Evolutionary conservation across 2,888 invertebrate genomes (phyloP).

Genomic region (Lampropteryx suffumata): DNA sequence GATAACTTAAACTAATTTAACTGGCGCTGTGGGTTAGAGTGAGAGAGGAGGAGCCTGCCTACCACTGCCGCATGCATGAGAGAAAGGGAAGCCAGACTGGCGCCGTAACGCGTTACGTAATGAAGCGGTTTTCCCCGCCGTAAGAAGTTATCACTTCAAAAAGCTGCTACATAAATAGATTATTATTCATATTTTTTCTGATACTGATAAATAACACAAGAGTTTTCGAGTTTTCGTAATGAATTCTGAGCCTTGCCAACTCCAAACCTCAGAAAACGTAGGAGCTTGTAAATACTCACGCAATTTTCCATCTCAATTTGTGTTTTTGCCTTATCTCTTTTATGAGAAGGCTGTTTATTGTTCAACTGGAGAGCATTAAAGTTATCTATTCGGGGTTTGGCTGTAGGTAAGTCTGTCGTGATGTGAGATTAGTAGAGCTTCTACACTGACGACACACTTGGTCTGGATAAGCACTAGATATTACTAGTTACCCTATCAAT

Average conservation of each 20-base stretch:
- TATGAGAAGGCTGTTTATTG: conserved; percentile 9
- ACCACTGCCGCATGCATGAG: too few relatives aligned
- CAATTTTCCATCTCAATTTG: conserved; percentile 9
- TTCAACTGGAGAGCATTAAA: conserved; percentile 4
- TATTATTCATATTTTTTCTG: too few relatives aligned
- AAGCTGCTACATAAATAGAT: too few relatives aligned
- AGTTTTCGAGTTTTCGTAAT: conserved; percentile 7
- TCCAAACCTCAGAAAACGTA: conserved; percentile 2
- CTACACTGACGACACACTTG: neutral
- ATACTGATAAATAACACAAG: neutral
- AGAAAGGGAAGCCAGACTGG: too few relatives aligned
- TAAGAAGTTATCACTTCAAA: too few relatives aligned
- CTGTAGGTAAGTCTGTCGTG: neutral
- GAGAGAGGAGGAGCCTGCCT: too few relatives aligned
- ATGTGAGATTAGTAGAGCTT: neutral
- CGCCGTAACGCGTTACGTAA: too few relatives aligned
- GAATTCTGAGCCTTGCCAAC: neutral
- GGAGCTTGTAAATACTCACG: neutral
- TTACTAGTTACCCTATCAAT: too few relatives aligned
- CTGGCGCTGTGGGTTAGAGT: too few relatives aligned
- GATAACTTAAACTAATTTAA: too few relatives aligned
- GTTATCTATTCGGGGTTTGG: conserved; percentile 1
- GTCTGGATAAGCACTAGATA: too few relatives aligned
- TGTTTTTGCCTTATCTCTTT: conserved; percentile 10
- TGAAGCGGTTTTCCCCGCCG: too few relatives aligned